Base-by-base conservation (phyloP, 2,888 invertebrate species). In the Agrilus cyanescens region DNA sequence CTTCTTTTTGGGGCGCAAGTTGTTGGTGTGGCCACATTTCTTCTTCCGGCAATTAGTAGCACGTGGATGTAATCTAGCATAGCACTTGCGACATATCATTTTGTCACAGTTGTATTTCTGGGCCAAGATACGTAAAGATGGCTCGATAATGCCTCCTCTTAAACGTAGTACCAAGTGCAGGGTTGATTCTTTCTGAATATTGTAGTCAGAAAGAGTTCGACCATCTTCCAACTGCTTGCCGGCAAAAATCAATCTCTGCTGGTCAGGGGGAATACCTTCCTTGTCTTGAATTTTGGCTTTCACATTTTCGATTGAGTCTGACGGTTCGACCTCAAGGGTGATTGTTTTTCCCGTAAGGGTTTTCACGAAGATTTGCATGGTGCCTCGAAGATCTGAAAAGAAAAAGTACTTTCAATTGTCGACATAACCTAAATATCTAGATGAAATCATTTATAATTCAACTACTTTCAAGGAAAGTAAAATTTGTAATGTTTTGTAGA, bases 1-100 rank as follows among this genome's bases (percentile, higher is more conserved):
- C 91, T 97, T 97, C 97, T 98, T 98, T 79, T 98, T 98, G 65
- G 96, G 95, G 70, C 98, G 87, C 68, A 98, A 82, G 71, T 98
- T 96, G 75, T 93, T 97, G 58, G 96, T 96, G 75, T 97, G 97
- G 49, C 98, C 98, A 72, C 98, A 98, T 73, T 97, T 98, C 75
- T 88, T 93, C 76, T 98, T 98, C 60, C 98, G 88, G 74, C 98
- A 98, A 71, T 98, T 98, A 53, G 95, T 96, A 12, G 98, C 98
- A 70, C 97, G 83, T 35, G 96, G 96, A 68, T 97, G 97, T 49
- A 98, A 85, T 60, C 98, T 88, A 56, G 98, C 98, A 65, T 98
- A 98, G 72, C 98, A 98, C 72, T 97, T 97, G 65, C 98, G 86
- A 75, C 97, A 98, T 64, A 98, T 97, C 93, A 97, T 96, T 69